These are phyloP conservation scores for Heteromormyrus szaboi DNA, from an alignment of 2,797 vertebrate species.

Conservation along the genomic window DNA sequence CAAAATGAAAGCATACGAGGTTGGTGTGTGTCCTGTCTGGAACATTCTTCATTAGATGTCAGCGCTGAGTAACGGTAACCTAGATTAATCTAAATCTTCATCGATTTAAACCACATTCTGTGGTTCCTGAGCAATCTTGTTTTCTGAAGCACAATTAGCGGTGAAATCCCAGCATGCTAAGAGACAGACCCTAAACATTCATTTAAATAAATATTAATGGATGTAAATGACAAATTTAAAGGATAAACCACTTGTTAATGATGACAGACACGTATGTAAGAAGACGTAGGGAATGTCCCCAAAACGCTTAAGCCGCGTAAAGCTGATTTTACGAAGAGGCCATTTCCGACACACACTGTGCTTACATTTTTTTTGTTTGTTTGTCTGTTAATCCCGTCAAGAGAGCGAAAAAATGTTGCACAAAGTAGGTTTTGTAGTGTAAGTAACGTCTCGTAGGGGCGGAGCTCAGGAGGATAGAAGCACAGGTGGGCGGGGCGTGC, in stretches of 20 bases:
- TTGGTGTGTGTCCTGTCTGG: not conserved
- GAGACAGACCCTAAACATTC: not conserved
- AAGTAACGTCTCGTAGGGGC: not conserved
- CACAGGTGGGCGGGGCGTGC: not conserved
- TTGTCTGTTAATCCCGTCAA: not conserved
- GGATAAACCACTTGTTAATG: not conserved
- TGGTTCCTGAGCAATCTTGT: not conserved
- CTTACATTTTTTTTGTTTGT: not conserved
- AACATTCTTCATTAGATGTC: slow-evolving; percentile 1
- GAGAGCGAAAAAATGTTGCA: not conserved
- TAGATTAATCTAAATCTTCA: not conserved
- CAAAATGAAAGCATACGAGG: not conserved
- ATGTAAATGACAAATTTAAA: not conserved
- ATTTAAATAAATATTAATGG: not conserved
- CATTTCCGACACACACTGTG: not conserved
- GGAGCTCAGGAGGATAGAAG: not conserved
- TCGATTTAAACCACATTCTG: not conserved
- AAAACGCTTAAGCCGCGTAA: not conserved
- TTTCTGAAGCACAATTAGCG: not conserved
- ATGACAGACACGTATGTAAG: not conserved
- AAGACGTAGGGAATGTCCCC: not conserved
- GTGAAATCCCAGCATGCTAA: not conserved
- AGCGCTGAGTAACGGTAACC: not conserved
- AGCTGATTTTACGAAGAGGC: not conserved
- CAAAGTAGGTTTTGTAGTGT: not conserved